Evolutionary conservation across 2,797 vertebrate species (phyloP).

Genomic region (Falco peregrinus): DNA sequence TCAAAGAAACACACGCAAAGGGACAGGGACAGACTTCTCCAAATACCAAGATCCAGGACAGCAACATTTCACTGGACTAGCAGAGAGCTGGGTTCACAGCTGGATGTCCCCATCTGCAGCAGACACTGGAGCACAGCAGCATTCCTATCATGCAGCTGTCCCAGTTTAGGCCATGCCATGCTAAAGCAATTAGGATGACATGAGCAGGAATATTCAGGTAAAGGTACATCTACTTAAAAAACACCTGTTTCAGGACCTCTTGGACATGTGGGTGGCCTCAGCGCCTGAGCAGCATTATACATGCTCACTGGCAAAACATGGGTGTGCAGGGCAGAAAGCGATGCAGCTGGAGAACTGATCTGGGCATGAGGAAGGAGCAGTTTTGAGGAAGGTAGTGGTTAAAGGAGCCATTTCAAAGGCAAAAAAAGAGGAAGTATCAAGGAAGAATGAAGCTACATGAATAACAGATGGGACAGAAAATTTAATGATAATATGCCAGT

Average conservation of each 20-base stretch:
- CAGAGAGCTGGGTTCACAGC: not conserved
- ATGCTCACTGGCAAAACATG: not conserved
- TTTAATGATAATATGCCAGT: not conserved
- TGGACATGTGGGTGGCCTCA: not conserved
- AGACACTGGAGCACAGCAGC: not conserved
- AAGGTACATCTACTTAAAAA: not conserved
- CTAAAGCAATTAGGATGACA: not conserved
- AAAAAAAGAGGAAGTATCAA: not conserved
- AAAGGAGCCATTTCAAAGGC: not conserved
- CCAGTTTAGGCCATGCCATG: not conserved
- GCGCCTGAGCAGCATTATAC: accelerated
- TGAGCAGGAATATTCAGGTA: not conserved
- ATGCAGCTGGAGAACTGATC: not conserved
- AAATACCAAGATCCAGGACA: not conserved
- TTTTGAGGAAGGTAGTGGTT: not conserved
- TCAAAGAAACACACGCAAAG: not conserved
- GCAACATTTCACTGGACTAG: not conserved
- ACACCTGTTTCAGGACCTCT: not conserved
- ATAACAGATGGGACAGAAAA: not conserved
- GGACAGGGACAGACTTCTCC: not conserved
- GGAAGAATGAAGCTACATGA: not conserved
- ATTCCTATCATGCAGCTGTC: not conserved
- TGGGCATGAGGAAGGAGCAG: not conserved
- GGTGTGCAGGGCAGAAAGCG: not conserved
- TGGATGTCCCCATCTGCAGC: not conserved